phyloP scores from a whole-genome alignment of 1,140 invertebrate species.

The Heliconius eleuchia region DNA sequence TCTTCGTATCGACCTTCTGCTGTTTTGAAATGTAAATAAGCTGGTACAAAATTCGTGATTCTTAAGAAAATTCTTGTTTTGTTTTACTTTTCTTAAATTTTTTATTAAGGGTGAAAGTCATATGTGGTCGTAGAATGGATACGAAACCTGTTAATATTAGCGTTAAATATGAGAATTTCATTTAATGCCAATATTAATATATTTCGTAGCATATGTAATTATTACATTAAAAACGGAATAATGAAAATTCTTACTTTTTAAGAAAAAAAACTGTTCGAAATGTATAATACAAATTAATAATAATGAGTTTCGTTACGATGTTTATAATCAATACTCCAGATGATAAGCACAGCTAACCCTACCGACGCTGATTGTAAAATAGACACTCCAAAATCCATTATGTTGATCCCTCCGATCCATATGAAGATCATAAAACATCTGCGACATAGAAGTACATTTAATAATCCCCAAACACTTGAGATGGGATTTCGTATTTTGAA shows the following conservation, averaged over 20 bases:
- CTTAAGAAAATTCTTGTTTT: not conserved
- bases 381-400: slow-evolving; percentile 42
- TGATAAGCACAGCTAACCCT: slow-evolving; percentile 30
- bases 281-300: not conserved
- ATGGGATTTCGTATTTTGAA: slow-evolving; percentile 49
- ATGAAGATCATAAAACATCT: slow-evolving; percentile 44
- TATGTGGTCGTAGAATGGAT: not conserved
- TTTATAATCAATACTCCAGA: slow-evolving; percentile 10
- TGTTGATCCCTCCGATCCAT: slow-evolving; percentile 35
- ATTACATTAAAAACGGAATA: no score
- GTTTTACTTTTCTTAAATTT: not conserved
- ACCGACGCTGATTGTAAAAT: slow-evolving; percentile 35
- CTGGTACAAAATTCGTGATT: slow-evolving; percentile 21
- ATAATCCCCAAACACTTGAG: slow-evolving; percentile 50
- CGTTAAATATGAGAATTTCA: not conserved
- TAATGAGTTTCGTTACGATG: not conserved
- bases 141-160: no score
- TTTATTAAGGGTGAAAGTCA: not conserved
- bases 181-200: not conserved
- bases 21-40: slow-evolving; percentile 41
- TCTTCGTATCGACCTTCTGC: slow-evolving; percentile 39
- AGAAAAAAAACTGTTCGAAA: not conserved
- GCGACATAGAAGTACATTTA: slow-evolving; percentile 46
- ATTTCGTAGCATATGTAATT: no score
- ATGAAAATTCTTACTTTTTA: no score